Conservation (phyloP, 35 echinoderm and acorn worm genomes). For the Eucidaris tribuloides region DNA sequence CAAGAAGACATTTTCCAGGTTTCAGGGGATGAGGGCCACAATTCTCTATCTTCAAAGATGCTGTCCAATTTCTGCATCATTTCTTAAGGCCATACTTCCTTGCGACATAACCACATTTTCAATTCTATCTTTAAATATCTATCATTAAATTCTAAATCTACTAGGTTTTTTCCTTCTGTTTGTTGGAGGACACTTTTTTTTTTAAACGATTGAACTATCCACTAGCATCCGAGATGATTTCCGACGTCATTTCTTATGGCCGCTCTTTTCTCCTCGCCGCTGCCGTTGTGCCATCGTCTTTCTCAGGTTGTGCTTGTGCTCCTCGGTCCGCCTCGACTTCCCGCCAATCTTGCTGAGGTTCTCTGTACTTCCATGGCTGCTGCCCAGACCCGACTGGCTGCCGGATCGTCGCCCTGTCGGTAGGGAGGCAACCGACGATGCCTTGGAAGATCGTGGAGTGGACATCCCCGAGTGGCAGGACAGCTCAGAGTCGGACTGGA, state of each 20-base stretch:
- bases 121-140: too few species aligned
- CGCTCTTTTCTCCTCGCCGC: not conserved
- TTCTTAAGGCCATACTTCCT: too few species aligned
- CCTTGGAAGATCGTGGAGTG: slow-evolving; percentile 12
- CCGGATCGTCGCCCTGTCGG: not conserved
- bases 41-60: too few species aligned
- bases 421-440: not conserved
- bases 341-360: slow-evolving; percentile 19
- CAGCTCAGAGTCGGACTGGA: slow-evolving; percentile 14
- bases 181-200: too few species aligned
- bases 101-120: too few species aligned
- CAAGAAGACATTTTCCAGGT: too few species aligned
- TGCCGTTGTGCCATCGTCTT: slow-evolving; percentile 67
- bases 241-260: slow-evolving; percentile 25
- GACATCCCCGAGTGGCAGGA: slow-evolving; percentile 22
- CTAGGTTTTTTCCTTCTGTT: too few species aligned
- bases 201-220: too few species aligned
- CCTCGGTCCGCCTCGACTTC: slow-evolving; percentile 38
- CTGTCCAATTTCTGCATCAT: too few species aligned
- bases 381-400: slow-evolving; percentile 1
- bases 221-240: too few species aligned
- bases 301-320: slow-evolving; percentile 64
- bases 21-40: too few species aligned
- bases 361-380: slow-evolving; percentile 12
- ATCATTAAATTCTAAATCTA: too few species aligned